phyloP scores from a whole-genome alignment of 2,888 invertebrate genomes.

The Cryptops parisi region DNA sequence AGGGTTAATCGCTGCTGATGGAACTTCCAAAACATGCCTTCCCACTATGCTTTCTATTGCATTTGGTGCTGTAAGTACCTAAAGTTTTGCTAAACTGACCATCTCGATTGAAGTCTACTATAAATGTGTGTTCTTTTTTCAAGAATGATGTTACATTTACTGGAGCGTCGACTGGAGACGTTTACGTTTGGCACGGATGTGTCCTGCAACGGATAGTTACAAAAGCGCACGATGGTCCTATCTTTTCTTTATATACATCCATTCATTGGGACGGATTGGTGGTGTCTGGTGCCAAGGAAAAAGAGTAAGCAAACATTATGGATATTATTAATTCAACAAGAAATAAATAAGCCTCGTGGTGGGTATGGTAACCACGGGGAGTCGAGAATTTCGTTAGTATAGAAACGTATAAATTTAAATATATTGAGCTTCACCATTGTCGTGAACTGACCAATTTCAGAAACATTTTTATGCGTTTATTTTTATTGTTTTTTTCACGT shows the following conservation, averaged over 20 bases:
- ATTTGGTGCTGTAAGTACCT: constrained; percentile 13
- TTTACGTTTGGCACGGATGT: constrained; percentile 31
- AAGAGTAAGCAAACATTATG: constrained; percentile 7
- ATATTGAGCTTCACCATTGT: too few relatives aligned
- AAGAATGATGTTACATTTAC: constrained; percentile 22
- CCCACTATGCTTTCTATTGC: constrained; percentile 16
- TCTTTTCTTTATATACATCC: constrained; percentile 11
- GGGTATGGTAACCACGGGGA: too few relatives aligned
- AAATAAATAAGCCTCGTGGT: too few relatives aligned
- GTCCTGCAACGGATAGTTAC: constrained; percentile 9
- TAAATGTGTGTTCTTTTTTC: too few relatives aligned
- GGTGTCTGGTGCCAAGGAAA: constrained; percentile 15
- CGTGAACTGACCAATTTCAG: too few relatives aligned
- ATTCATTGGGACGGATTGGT: constrained; percentile 13
- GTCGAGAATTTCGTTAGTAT: too few relatives aligned
- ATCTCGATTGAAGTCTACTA: neutral
- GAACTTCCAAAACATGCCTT: neutral
- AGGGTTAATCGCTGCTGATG: constrained; percentile 8
- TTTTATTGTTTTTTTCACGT: too few relatives aligned
- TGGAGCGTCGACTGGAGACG: constrained; percentile 32
- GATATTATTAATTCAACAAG: too few relatives aligned
- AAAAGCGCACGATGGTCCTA: constrained; percentile 14
- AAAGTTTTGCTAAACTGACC: neutral
- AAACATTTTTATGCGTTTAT: too few relatives aligned
- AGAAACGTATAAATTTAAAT: too few relatives aligned